These are phyloP conservation scores for Pocillopora verrucosa DNA, from an alignment of 64 coral and sea anemone species.

Conservation along the genomic window DNA sequence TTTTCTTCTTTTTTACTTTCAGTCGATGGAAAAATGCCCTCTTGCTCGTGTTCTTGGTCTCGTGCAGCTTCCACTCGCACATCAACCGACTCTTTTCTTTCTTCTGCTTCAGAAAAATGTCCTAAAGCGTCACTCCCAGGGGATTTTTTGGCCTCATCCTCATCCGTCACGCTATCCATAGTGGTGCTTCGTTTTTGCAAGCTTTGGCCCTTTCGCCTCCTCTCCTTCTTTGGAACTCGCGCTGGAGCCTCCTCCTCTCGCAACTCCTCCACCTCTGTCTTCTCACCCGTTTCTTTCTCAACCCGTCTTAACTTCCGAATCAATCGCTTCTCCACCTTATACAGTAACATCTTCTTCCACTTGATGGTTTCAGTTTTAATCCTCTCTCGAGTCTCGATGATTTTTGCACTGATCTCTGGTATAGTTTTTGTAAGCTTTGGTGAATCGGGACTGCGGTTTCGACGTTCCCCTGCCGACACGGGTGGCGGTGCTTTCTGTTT, in stretches of 20 bases:
- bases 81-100: background rate
- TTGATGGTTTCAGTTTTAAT: conserved; percentile 44
- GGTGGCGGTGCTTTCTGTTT: background rate
- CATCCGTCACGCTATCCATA: background rate
- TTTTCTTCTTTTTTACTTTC: background rate
- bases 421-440: background rate
- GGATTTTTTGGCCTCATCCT: background rate
- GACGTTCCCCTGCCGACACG: background rate
- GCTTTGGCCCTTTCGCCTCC: background rate
- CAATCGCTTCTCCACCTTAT: conserved; percentile 28
- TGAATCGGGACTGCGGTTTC: background rate
- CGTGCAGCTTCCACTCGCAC: background rate
- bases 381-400: conserved; percentile 49
- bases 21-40: background rate
- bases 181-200: background rate
- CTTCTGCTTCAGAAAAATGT: background rate
- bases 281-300: conserved; percentile 28
- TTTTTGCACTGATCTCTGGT: conserved; percentile 28
- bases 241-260: background rate
- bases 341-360: conserved; percentile 48
- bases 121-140: background rate
- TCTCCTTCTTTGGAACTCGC: background rate
- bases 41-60: background rate
- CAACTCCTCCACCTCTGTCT: conserved; percentile 24
- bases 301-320: conserved; percentile 34